Evolutionary conservation across 2,113 vertebrate species (phyloP).

Genomic region (Protobothrops mucrosquamatus): DNA sequence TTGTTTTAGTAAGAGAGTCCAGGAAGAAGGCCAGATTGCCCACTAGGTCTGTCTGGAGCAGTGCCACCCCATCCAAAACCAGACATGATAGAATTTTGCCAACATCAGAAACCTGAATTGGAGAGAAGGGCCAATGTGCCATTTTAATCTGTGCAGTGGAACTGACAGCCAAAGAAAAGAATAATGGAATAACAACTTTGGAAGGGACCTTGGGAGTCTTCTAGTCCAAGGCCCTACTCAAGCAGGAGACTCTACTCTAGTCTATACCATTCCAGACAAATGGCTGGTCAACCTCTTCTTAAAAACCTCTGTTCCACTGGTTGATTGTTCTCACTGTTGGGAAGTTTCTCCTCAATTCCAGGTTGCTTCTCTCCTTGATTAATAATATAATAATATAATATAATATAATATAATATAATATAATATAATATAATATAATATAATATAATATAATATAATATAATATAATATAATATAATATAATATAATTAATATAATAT

Average conservation of each 20-base stretch:
- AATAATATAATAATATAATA: too few relatives aligned
- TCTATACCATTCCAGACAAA: background rate
- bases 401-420: too few relatives aligned
- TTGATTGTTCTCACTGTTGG: background rate
- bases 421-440: too few relatives aligned
- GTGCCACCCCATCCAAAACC: background rate
- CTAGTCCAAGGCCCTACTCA: background rate
- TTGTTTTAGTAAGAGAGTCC: background rate
- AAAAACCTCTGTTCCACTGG: background rate
- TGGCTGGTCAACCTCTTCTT: background rate
- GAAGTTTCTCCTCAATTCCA: background rate
- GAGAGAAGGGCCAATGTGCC: background rate
- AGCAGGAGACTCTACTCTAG: background rate
- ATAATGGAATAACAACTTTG: background rate
- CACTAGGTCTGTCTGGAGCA: background rate
- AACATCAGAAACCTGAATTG: background rate
- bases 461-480: too few relatives aligned
- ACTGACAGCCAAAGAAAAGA: background rate
- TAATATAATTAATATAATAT: too few relatives aligned
- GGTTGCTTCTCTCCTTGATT: background rate
- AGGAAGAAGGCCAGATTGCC: background rate
- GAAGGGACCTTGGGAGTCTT: background rate
- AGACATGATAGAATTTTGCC: background rate
- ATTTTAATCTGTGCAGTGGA: background rate
- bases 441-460: too few relatives aligned